Base-by-base conservation (phyloP, 1,140 invertebrate species). In the Drosophila sucinea region DNA sequence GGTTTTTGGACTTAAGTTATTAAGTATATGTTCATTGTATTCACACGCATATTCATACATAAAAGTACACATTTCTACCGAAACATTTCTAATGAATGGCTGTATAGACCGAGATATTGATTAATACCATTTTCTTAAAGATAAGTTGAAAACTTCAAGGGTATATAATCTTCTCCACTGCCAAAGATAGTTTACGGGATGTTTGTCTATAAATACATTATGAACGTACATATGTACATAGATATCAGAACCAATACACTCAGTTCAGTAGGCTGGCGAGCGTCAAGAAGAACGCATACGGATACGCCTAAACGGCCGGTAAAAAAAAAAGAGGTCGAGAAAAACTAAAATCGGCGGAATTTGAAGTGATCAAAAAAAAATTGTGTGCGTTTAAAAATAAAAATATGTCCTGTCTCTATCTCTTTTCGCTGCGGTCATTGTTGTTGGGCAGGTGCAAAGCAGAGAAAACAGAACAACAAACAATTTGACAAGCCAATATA, bases 331-430 rank as follows among this genome's bases (percentile, higher is more conserved):
- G 32, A 70, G 54, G 61, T 70, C 62, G 40, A 11, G 67, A 23
- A 57, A 58, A 60, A 29, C 33, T 51, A 51, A 3, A 25, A 27
- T 47, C 0, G 7, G 58, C 32, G 17, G 55, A 32, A 60, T 40
- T 10, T 35, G 25, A 47, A 65, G 67, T 75, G 75, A 70, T 70
- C 66, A 62, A 63, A 58, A 77, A 78, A 35, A 17, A 78, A 33
- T 47, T 63, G n/a, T 78, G 67, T 77, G 40, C 35, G 72, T 78
- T 78, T 78, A 78, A 71, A 71, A 78, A 78, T 78, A 78, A 75
- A 78, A 60, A 27, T 40, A 17, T 27, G 23, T 69, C 10, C 3
- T 51, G 44, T 27, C 8, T 51, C 25, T 10, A 3, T 23, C 6
- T 51, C 2, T 27, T 3, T 11, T 38, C 3, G 41, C 25, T 55